phyloP scores from a whole-genome alignment of 1,140 invertebrate genomes.

The Cotesia typhae region DNA sequence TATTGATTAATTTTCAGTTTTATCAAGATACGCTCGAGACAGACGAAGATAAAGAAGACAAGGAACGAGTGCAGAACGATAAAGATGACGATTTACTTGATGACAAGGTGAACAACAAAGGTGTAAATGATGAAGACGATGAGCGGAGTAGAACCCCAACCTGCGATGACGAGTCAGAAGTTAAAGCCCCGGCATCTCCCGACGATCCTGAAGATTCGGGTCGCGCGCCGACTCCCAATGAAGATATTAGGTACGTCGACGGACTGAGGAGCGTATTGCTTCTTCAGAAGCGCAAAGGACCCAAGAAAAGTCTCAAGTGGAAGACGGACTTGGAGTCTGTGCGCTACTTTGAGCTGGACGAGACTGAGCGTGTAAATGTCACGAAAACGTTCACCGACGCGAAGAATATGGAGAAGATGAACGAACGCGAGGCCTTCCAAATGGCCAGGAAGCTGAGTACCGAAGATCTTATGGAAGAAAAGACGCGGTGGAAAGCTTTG shows the following conservation, averaged over 20 bases:
- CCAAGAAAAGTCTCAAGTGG: conserved; percentile 88
- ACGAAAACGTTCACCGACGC: conserved; percentile 92
- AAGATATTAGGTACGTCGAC: conserved; percentile 53
- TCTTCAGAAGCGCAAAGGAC: conserved; percentile 75
- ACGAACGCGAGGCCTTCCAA: conserved; percentile 85
- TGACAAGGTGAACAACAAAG: conserved; percentile 50
- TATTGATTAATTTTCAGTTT: conserved; percentile 69
- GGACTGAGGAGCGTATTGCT: conserved; percentile 73
- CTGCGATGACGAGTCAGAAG: conserved; percentile 43
- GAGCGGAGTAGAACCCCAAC: conserved; percentile 41
- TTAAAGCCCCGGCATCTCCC: conserved; percentile 40
- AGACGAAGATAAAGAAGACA: conserved; percentile 67
- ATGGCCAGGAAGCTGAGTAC: conserved; percentile 76
- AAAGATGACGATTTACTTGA: conserved; percentile 47
- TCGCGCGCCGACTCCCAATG: conserved; percentile 38
- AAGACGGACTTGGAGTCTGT: conserved; percentile 82
- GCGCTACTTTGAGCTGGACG: conserved; percentile 91
- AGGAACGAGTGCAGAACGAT: conserved; percentile 48
- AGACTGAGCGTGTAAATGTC: conserved; percentile 93
- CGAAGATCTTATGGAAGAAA: conserved; percentile 83
- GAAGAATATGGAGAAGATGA: conserved; percentile 86
- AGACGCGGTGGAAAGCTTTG: conserved; percentile 75
- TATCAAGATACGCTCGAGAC: conserved; percentile 90
- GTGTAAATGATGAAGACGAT: conserved; percentile 56
- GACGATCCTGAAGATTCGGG: conserved; percentile 45